Base-by-base conservation (phyloP, 2,888 invertebrate species). In the Eupithecia subfuscata region DNA sequence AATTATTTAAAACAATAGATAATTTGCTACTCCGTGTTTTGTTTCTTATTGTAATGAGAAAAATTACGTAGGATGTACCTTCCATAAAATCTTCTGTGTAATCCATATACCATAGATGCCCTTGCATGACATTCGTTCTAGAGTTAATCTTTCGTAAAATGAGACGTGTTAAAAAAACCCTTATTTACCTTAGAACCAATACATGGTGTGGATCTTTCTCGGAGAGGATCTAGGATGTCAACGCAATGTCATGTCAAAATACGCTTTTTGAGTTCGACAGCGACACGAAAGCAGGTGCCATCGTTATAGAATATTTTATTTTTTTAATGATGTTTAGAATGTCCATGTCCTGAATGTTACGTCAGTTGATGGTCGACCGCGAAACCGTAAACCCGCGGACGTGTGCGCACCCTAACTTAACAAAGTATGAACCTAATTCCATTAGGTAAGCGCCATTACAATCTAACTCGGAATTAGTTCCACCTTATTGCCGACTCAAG, bases 401-500 rank as follows among this genome's bases (percentile, higher is more conserved):
- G 18, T 37, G 43, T 71, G 67, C 67, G 48, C 43, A 70, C 72
- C 77, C 74, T 73, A 45, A 56, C 71, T 74, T 79, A 76, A 83
- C 86, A 83, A 84, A 84, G 79, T 80, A 84, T 84, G 83, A 82
- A 84, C 84, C 87, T 87, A 86, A 87, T 87, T 84, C 87, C 85
- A 88, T 88, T 87, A 86, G 83, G 83, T 85, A 84, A 86, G 84
- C 75, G 82, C 88, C 88, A 89, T 92, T 92, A 90, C 90, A 91
- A 91, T 91, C 91, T 88, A 90, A 89, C 88, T 88, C 89, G 80
- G 91, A 93, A 94, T 95, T 94, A 94, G 94, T 94, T 95, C 93
- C 92, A 92, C 92, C 94, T 94, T 94, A 94, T 94, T 93, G 94
- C 94, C 91, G 91, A 88, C 92, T 94, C 89, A 91, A 94, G 94